Conservation (phyloP, 2,888 invertebrate species). For the Coremacera marginata region DNA sequence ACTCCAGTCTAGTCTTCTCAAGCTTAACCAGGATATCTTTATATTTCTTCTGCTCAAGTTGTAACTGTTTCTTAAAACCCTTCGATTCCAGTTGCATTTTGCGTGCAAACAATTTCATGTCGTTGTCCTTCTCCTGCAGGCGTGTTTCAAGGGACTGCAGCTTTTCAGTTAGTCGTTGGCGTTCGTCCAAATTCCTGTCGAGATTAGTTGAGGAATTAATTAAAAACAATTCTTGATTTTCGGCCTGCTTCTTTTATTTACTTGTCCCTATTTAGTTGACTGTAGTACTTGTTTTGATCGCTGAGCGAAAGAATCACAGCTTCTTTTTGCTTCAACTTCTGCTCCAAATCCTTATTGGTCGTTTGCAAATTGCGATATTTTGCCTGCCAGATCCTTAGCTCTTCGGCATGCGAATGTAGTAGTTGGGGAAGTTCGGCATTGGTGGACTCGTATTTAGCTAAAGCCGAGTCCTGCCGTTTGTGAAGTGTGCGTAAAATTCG, state of each 20-base stretch:
- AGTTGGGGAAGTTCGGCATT: conserved; percentile 82
- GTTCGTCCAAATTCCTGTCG: conserved; percentile 76
- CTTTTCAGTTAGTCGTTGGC: conserved; percentile 79
- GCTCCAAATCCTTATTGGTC: conserved; percentile 75
- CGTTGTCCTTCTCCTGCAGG: conserved; percentile 74
- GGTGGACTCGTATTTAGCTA: conserved; percentile 81
- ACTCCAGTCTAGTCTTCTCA: conserved; percentile 67
- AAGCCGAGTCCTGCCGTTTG: conserved; percentile 83
- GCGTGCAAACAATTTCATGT: conserved; percentile 77
- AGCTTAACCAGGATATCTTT: conserved; percentile 79
- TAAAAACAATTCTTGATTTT: not conserved
- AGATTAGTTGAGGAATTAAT: not conserved
- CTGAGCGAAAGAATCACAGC: conserved; percentile 75
- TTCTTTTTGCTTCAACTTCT: conserved; percentile 78
- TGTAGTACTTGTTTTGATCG: conserved; percentile 79
- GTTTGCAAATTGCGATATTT: conserved; percentile 78
- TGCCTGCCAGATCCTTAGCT: conserved; percentile 78
- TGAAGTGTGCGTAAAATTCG: conserved; percentile 80
- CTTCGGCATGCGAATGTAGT: conserved; percentile 82
- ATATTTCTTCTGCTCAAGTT: conserved; percentile 77
- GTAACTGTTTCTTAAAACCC: conserved; percentile 79
- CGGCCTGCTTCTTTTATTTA: conserved; percentile 52
- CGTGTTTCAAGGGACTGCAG: conserved; percentile 72
- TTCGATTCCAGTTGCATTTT: conserved; percentile 81
- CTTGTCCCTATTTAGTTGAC: conserved; percentile 80